Percentiles rank a stretch among this genome's conserved stretches.
Evolutionary conservation across 2,113 vertebrate genomes (phyloP).

Genomic region (Apodemus speciosus): DNA sequence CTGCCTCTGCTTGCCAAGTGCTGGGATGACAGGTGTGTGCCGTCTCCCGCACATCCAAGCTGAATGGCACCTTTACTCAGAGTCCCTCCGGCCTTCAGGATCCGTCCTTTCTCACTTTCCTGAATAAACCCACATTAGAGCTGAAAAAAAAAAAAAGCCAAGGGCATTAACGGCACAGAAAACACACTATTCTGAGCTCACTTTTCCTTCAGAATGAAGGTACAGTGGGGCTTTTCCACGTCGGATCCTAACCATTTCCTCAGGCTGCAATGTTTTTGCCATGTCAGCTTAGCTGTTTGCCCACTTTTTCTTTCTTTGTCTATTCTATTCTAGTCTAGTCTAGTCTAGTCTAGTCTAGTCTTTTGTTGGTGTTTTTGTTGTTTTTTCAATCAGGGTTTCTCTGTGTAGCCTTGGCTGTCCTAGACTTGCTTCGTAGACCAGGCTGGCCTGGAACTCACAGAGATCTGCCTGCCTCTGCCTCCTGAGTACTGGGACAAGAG

Average conservation of each 20-base stretch:
- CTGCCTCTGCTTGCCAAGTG: no score
- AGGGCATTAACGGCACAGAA: not conserved
- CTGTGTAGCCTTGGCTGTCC: no score
- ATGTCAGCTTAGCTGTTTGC: no score
- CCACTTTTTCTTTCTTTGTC: no score
- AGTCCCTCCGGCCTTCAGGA: not conserved
- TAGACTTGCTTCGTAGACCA: no score
- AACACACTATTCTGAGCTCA: not conserved
- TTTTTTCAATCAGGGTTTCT: no score
- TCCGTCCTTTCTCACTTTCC: not conserved
- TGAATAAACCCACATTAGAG: not conserved
- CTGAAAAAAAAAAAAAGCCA: not conserved
- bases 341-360: no score
- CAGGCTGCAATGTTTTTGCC: not conserved
- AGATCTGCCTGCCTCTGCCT: no score
- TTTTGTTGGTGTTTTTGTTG: no score
- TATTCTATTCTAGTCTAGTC: no score
- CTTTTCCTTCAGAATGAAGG: not conserved
- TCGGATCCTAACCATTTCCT: not conserved
- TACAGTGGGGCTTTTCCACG: rapidly evolving
- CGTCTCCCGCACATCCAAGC: not conserved
- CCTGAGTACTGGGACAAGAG: no score
- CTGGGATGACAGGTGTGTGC: not conserved
- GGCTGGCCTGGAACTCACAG: no score
- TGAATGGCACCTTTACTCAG: not conserved